Conservation (phyloP, 2,797 vertebrate species). For the Saxicola maurus region DNA sequence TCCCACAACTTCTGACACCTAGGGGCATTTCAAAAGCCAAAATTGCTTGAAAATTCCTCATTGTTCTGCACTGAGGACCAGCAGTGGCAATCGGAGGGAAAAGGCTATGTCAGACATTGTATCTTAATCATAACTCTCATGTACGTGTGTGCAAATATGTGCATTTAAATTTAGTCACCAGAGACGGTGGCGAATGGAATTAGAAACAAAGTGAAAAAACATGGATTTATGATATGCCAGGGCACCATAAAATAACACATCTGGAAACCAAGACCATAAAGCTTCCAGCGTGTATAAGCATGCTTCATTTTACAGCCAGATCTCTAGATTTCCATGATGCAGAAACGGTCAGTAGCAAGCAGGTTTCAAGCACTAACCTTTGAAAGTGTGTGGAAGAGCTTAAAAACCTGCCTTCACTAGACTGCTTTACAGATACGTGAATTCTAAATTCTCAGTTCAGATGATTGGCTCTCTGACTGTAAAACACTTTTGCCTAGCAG, state of each 20-base stretch:
- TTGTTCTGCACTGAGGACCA: not conserved
- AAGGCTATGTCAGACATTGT: not conserved
- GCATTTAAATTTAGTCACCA: not conserved
- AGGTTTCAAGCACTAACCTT: not conserved
- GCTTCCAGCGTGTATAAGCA: not conserved
- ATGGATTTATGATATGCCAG: not conserved
- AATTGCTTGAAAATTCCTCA: not conserved
- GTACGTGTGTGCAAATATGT: rapidly evolving
- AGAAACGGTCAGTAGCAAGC: not conserved
- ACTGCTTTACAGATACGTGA: not conserved
- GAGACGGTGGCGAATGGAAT: not conserved
- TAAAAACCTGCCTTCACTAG: not conserved
- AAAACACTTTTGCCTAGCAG: not conserved
- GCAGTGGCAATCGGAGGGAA: not conserved
- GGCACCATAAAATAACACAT: not conserved
- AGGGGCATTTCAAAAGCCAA: not conserved
- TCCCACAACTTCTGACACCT: not conserved
- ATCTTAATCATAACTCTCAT: not conserved
- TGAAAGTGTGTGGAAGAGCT: not conserved
- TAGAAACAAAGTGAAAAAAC: not conserved
- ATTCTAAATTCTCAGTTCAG: not conserved
- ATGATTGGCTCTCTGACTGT: not conserved
- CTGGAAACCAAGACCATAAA: not conserved
- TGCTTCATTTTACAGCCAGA: not conserved
- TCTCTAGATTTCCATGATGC: not conserved